Conservation (phyloP, 2,888 invertebrate species). For the Yponomeuta cagnagella region DNA sequence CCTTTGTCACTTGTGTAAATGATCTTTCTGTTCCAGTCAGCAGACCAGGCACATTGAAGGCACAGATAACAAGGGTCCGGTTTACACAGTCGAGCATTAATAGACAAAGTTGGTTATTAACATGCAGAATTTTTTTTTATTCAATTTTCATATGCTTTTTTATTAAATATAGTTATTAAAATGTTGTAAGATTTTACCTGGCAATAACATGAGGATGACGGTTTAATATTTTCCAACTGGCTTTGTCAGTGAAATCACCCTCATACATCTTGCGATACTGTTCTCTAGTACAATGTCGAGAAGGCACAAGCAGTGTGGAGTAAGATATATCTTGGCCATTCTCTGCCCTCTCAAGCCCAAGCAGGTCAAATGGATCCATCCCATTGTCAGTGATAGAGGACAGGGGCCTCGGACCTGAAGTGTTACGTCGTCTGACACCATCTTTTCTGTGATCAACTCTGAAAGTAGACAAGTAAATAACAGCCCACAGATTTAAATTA, state of each 20-base stretch:
- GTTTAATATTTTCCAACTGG: conserved; percentile 57
- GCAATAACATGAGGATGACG: conserved; percentile 75
- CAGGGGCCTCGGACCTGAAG: conserved; percentile 87
- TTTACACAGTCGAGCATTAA: not conserved
- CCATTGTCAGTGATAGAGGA: conserved; percentile 89
- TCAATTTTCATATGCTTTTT: not conserved
- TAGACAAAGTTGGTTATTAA: not conserved
- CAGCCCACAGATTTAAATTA: not conserved
- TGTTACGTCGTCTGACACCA: conserved; percentile 84
- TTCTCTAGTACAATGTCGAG: conserved; percentile 68
- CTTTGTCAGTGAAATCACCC: conserved; percentile 60
- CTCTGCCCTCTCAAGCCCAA: conserved; percentile 87
- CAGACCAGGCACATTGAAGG: conserved; percentile 10
- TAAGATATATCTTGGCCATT: conserved; percentile 96
- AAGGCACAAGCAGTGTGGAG: conserved; percentile 87
- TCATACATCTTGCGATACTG: conserved; percentile 69
- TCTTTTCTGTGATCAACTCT: conserved; percentile 81
- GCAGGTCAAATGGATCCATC: conserved; percentile 88
- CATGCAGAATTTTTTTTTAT: not conserved
- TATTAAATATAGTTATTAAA: not conserved
- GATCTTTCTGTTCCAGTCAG: not conserved
- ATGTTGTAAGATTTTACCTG: conserved; percentile 49
- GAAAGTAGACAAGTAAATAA: conserved; percentile 19
- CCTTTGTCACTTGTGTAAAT: not conserved
- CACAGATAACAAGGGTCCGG: not conserved